Base-by-base conservation (phyloP, 2,888 invertebrate species). In the Noctua comes region DNA sequence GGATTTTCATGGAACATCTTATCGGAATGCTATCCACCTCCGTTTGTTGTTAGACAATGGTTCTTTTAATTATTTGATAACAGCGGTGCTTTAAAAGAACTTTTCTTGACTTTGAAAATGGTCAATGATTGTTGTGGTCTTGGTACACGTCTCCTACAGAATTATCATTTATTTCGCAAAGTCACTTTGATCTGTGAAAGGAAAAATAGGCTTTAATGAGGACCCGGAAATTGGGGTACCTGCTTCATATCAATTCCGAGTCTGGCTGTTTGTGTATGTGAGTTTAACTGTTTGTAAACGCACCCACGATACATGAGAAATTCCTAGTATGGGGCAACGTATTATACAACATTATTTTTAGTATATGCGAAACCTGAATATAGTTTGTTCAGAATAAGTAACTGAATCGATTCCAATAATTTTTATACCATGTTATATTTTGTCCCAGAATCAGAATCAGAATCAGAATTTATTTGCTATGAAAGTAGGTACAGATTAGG, bases 21-120 rank as follows among this genome's bases (percentile, higher is more conserved):
- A 74, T 78, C 73, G 57, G 46, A 65, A 71, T 68, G 21, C 76
- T 82, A 81, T 85, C 85, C 36, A 31, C 16, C 66, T 21, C 72
- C 69, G 71, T 76, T 80, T 78, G 74, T 86, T 62, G 13, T 27
- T 70, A 70, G 64, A 88, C 85, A 89, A 85, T 77, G 80, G 72
- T 75, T 84, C 89, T 85, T 86, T 69, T 86, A 86, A 89, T 89
- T 89, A 87, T 86, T 76, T 87, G 89, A 89, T 85, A 86, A 85
- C 68, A 77, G 36, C 40, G 62, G 48, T n/a, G 69, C 48, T 79
- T 76, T 40, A 57, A 70, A 76, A 80, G 82, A 76, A 18, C 64
- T 62, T 48, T 65, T 40, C 13, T 64, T 36, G 36, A 64, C 64
- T 24, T 11, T 36, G 5, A 0, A 21, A 62, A 62, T 43, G 40